phyloP scores from a whole-genome alignment of 2,113 vertebrate species.

The Brevimyrus niger region DNA sequence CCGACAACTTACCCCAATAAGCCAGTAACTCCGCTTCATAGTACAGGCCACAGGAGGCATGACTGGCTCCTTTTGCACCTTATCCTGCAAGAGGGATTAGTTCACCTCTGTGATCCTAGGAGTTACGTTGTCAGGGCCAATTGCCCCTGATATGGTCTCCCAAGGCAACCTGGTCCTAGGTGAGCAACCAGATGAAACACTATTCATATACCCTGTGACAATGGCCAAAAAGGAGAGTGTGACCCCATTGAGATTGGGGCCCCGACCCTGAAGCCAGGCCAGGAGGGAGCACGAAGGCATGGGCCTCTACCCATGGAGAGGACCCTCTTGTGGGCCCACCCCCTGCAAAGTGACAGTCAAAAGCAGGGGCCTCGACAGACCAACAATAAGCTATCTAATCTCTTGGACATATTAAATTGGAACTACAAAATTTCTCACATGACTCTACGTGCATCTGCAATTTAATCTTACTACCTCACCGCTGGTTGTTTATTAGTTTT shows the following conservation, averaged over 20 bases:
- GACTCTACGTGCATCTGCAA: neutral
- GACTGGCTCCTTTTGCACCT: neutral
- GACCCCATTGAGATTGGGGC: no score
- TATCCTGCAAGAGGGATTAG: neutral
- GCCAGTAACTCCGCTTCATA: no score
- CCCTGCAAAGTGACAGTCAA: neutral
- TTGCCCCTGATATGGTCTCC: neutral
- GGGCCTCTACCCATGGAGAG: no score
- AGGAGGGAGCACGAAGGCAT: no score
- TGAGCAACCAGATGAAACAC: neutral
- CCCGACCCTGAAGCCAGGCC: no score
- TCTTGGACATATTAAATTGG: neutral
- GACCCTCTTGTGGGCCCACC: neutral
- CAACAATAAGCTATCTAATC: neutral
- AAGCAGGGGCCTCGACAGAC: neutral
- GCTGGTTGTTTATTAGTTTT: neutral
- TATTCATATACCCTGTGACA: neutral
- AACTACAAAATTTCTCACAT: neutral
- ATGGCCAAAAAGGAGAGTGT: neutral
- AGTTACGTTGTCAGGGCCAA: neutral
- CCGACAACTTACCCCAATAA: no score
- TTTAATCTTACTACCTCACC: neutral
- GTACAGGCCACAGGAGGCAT: no score
- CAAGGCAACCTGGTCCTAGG: neutral
- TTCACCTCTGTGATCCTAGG: neutral